phyloP scores from a whole-genome alignment of 2,113 vertebrate species.

The Clarias gariepinus region DNA sequence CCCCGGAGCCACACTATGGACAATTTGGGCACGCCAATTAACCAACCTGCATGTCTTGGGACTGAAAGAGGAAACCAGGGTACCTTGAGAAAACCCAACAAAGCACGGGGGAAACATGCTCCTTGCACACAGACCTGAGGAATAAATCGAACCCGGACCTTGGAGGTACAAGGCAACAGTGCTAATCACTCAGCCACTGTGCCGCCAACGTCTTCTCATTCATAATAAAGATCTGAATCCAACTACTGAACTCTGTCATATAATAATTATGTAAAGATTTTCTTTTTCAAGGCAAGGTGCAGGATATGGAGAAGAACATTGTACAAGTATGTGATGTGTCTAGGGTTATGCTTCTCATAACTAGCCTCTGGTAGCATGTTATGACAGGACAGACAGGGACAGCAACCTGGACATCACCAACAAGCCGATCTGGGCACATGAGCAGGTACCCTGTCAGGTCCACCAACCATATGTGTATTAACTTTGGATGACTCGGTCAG shows the following conservation, averaged over 20 bases:
- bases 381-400: conserved; percentile 2
- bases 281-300: background rate
- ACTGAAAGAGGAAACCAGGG: no score
- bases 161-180: no score
- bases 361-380: background rate
- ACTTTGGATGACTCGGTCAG: background rate
- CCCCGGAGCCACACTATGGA: no score
- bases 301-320: background rate
- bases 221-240: background rate
- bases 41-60: no score
- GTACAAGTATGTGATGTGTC: background rate
- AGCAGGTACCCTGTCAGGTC: background rate
- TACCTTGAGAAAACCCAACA: no score
- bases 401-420: background rate
- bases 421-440: background rate
- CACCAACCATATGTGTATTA: background rate
- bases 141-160: no score
- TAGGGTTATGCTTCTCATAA: background rate
- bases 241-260: background rate
- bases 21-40: no score
- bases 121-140: no score
- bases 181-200: no score
- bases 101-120: no score
- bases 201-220: background rate
- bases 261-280: background rate